Conservation (phyloP, 2,888 invertebrate species). For the Rhynchonema sp. region DNA sequence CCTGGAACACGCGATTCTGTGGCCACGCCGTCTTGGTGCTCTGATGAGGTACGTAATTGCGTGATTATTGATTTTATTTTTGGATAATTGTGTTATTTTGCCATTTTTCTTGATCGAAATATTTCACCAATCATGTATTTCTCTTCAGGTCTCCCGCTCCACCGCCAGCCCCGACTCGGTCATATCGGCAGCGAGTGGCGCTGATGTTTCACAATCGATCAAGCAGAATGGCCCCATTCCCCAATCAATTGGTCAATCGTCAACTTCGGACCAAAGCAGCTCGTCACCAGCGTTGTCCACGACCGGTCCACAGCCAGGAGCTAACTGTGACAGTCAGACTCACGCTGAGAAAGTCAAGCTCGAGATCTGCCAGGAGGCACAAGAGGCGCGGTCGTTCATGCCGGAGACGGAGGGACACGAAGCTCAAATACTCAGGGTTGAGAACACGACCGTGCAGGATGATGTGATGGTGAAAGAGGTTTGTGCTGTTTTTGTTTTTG, state of each 20-base stretch:
- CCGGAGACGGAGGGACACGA: slow-evolving; percentile 13
- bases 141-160: not conserved
- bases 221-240: too few species aligned
- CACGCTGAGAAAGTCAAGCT: slow-evolving; percentile 3
- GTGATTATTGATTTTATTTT: too few species aligned
- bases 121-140: not conserved
- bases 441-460: slow-evolving; percentile 11
- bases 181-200: not conserved
- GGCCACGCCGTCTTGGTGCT: not conserved
- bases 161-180: not conserved
- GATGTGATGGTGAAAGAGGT: not conserved
- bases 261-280: not conserved
- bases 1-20: too few species aligned
- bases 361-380: slow-evolving; percentile 11
- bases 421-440: slow-evolving; percentile 17
- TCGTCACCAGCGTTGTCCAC: not conserved
- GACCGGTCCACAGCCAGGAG: not conserved
- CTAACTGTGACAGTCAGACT: not conserved
- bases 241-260: too few species aligned
- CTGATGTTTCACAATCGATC: too few species aligned
- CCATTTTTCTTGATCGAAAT: not conserved
- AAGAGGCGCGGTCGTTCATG: slow-evolving; percentile 9
- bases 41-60: not conserved
- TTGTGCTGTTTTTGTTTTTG: too few species aligned
- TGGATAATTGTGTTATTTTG: not conserved